Conservation (phyloP, 2,888 invertebrate genomes). For the Graphium colonna region DNA sequence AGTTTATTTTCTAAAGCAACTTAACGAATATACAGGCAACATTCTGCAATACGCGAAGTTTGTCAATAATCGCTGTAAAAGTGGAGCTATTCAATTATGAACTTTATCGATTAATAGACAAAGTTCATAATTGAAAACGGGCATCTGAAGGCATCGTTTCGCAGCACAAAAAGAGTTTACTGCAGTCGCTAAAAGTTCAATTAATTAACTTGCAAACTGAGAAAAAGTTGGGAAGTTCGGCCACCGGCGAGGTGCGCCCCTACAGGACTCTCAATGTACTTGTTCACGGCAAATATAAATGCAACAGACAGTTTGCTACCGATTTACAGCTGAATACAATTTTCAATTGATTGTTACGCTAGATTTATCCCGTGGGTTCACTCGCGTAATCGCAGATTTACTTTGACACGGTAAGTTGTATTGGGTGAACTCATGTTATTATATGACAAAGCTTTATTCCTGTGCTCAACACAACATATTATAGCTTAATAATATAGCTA, state of each 20-base stretch:
- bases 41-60: slow-evolving; percentile 1
- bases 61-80: background rate
- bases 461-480: too few relatives aligned
- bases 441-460: too few relatives aligned
- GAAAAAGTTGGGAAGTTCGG: slow-evolving; percentile 26
- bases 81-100: background rate
- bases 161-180: slow-evolving; percentile 30
- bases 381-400: too few relatives aligned
- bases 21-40: background rate
- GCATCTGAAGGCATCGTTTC: slow-evolving; percentile 27
- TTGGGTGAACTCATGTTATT: too few relatives aligned
- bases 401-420: too few relatives aligned
- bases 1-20: background rate
- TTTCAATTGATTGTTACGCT: too few relatives aligned
- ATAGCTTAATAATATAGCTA: too few relatives aligned
- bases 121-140: slow-evolving; percentile 17
- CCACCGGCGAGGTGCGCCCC: background rate
- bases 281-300: slow-evolving; percentile 12
- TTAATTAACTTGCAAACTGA: slow-evolving; percentile 45
- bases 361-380: too few relatives aligned
- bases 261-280: slow-evolving; percentile 10
- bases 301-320: background rate
- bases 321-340: background rate
- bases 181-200: slow-evolving; percentile 35
- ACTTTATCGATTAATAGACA: slow-evolving; percentile 1